phyloP scores from a whole-genome alignment of 2,113 vertebrate species.

The Podarcis raffonei region DNA sequence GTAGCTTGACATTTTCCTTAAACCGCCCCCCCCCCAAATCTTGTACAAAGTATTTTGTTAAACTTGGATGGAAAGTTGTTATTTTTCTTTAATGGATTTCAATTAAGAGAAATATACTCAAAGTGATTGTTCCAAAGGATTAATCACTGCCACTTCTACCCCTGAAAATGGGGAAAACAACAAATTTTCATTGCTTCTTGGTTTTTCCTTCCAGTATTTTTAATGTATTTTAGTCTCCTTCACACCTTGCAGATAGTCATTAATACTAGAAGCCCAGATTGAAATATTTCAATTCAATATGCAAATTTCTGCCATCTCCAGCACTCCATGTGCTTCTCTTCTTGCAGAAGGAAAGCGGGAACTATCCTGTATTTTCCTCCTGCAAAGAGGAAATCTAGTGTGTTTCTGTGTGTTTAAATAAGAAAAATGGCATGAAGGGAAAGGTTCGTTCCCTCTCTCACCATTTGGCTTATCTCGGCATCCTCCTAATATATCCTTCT shows the following conservation, averaged over 20 bases:
- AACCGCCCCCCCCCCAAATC: no score
- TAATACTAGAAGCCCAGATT: neutral
- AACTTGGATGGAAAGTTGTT: neutral
- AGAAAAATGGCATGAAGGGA: no score
- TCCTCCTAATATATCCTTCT: no score
- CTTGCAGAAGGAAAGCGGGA: neutral
- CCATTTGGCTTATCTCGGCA: neutral
- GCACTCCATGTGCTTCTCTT: neutral
- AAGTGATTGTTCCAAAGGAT: no score
- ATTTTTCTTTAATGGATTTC: constrained; percentile 4
- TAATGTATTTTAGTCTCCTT: neutral
- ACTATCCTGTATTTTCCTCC: neutral
- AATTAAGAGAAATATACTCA: constrained; percentile 10
- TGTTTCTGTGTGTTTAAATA: no score
- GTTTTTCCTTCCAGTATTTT: neutral
- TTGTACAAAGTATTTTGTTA: neutral
- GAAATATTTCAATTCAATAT: constrained; percentile 4
- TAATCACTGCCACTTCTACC: neutral
- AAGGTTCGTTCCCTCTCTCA: neutral
- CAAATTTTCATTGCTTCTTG: neutral
- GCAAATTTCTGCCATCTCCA: neutral
- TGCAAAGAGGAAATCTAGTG: no score
- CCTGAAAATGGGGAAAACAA: neutral
- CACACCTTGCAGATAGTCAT: constrained; percentile 1
- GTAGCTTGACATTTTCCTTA: constrained; percentile 54